A percentile compares a stretch with the other conserved stretches of the same genome.
Evolutionary conservation across 2,888 invertebrate species (phyloP).

Genomic region (Rhagium mordax): DNA sequence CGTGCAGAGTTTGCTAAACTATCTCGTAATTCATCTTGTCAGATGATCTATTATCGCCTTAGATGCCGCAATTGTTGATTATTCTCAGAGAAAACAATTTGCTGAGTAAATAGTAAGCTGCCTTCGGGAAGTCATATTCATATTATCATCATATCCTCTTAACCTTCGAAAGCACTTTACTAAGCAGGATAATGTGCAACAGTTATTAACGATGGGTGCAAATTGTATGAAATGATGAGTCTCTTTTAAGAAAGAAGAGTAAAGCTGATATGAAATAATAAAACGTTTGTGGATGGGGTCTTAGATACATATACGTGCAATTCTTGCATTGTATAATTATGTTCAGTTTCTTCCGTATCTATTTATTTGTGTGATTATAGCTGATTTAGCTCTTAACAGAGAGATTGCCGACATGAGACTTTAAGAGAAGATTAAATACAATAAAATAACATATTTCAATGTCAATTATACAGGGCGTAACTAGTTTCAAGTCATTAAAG

Average conservation of each 20-base stretch:
- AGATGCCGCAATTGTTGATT: constrained; percentile 5
- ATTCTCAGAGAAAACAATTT: constrained; percentile 8
- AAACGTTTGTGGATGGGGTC: too few species aligned
- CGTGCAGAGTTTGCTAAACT: constrained; percentile 38
- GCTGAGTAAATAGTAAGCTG: neutral
- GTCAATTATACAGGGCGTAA: too few species aligned
- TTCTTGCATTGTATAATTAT: too few species aligned
- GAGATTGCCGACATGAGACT: too few species aligned
- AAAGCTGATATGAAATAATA: too few species aligned
- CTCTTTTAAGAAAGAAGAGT: neutral
- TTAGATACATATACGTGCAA: too few species aligned
- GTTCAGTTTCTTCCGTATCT: too few species aligned
- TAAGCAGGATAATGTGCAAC: neutral
- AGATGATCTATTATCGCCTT: constrained; percentile 7
- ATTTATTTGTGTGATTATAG: too few species aligned
- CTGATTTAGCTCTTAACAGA: too few species aligned
- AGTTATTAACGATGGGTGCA: neutral
- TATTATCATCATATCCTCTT: neutral
- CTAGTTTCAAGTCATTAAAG: too few species aligned
- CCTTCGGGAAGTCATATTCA: neutral
- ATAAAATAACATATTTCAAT: too few species aligned
- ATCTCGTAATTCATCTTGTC: constrained; percentile 32
- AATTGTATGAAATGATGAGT: neutral
- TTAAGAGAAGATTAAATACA: too few species aligned
- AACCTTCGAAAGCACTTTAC: neutral